Conservation (phyloP, 2,888 invertebrate species). For the Eutolmus rufibarbis region DNA sequence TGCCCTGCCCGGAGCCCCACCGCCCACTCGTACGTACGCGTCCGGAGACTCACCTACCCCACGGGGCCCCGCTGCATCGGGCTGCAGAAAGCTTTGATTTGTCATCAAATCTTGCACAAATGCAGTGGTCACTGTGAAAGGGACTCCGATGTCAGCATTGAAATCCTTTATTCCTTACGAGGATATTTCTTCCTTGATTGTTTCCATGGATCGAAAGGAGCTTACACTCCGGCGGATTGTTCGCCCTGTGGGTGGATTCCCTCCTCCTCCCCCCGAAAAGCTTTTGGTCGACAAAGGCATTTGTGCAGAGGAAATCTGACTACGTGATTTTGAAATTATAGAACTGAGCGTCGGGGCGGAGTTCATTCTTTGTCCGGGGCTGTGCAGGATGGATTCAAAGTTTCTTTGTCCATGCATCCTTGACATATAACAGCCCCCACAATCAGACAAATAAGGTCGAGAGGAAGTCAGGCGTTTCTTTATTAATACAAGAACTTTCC, state of each 20-base stretch:
- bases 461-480: background rate
- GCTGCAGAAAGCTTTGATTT: constrained; percentile 23
- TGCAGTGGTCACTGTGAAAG: constrained; percentile 16
- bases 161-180: constrained; percentile 27
- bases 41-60: background rate
- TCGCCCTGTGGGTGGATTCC: background rate
- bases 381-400: background rate
- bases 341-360: background rate
- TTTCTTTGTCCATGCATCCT: background rate
- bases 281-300: background rate
- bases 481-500: background rate
- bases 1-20: background rate
- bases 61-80: background rate
- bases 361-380: background rate
- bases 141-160: constrained; percentile 12
- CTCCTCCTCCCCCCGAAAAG: background rate
- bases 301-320: constrained; percentile 8
- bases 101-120: constrained; percentile 17
- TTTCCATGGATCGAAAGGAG: constrained; percentile 9
- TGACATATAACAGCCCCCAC: background rate
- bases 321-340: background rate
- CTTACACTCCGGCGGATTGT: background rate
- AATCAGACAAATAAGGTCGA: background rate
- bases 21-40: background rate
- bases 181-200: constrained; percentile 21